Conservation (phyloP, 2,797 vertebrate genomes). For the Chelonia mydas region DNA sequence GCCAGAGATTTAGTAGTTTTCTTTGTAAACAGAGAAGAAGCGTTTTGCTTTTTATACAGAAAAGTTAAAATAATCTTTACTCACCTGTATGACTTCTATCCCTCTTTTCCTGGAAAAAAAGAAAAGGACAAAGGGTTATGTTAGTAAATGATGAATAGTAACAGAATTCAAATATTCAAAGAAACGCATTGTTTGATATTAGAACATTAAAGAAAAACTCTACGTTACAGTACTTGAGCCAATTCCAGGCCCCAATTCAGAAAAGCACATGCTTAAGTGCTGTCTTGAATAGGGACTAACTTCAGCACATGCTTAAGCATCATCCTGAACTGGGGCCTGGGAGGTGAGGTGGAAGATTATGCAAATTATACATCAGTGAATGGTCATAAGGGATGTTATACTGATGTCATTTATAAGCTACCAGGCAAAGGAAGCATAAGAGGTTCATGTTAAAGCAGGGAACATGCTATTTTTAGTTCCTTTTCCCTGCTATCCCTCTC, state of each 20-base stretch:
- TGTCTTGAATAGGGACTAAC: neutral
- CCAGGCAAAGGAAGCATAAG: neutral
- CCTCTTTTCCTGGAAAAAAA: conserved; percentile 92
- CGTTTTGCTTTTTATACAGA: rapidly evolving
- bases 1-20: neutral
- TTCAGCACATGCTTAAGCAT: neutral
- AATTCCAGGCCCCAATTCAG: conserved; percentile 23
- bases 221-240: conserved; percentile 7
- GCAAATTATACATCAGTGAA: neutral
- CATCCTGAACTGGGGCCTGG: neutral
- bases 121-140: conserved; percentile 44
- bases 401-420: neutral
- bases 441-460: neutral
- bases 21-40: neutral
- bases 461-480: neutral
- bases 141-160: neutral
- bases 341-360: neutral
- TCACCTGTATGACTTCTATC: conserved; percentile 97
- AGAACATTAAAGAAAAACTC: conserved; percentile 4
- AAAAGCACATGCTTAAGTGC: neutral
- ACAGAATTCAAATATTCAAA: neutral
- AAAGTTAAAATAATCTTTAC: conserved; percentile 44
- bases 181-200: neutral
- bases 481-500: neutral
- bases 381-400: neutral